Conservation (phyloP, 2,797 vertebrate species). For the Poecilia gillii region DNA sequence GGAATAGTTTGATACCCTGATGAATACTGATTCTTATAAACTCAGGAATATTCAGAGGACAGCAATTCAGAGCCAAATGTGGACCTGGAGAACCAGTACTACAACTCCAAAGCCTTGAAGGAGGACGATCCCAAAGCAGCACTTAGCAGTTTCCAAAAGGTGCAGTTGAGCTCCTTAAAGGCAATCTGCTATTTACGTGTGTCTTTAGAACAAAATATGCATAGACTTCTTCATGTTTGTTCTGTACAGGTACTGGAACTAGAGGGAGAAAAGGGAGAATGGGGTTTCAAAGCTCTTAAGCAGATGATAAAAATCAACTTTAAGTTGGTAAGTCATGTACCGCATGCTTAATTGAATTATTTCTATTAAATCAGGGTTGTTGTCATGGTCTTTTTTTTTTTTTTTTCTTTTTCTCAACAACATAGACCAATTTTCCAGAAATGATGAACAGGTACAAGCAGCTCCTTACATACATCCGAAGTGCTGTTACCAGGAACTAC, state of each 20-base stretch:
- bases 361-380: not conserved
- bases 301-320: slow-evolving; percentile 99
- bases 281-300: slow-evolving; percentile 99
- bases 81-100: slow-evolving; percentile 95
- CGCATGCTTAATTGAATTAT: not conserved
- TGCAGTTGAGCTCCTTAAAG: slow-evolving; percentile 47
- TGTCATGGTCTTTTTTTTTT: not conserved
- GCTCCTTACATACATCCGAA: slow-evolving; percentile 96
- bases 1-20: not conserved
- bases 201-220: not conserved
- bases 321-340: slow-evolving; percentile 88
- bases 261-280: slow-evolving; percentile 99
- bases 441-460: slow-evolving; percentile 99
- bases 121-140: slow-evolving; percentile 94
- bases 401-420: slow-evolving; percentile 36
- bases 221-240: not conserved
- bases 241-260: slow-evolving; percentile 92
- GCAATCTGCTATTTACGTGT: not conserved
- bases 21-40: slow-evolving; percentile 10
- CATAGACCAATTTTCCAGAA: slow-evolving; percentile 97
- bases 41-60: slow-evolving; percentile 92
- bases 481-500: slow-evolving; percentile 98
- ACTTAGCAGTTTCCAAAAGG: slow-evolving; percentile 94
- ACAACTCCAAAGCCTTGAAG: slow-evolving; percentile 95
- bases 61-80: slow-evolving; percentile 94